A percentile compares a stretch with the other conserved stretches of the same genome.
Evolutionary conservation across 30 jellyfish, hydroid and myxozoan species (phyloP).

Genomic region (Hydra vulgaris): DNA sequence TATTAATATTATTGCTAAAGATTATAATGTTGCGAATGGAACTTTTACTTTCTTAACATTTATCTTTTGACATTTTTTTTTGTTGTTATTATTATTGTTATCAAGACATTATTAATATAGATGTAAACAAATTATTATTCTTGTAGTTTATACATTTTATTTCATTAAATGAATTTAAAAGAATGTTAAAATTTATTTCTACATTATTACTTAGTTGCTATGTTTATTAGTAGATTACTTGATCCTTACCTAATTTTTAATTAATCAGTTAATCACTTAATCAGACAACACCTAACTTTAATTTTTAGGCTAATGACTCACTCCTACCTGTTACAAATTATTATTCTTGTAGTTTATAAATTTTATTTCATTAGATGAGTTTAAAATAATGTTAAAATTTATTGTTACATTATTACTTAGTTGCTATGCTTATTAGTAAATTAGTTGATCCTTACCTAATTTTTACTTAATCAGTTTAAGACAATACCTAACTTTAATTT

Average conservation of each 20-base stretch:
- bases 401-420: not conserved
- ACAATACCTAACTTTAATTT: not conserved
- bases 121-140: too few species aligned
- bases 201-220: not conserved
- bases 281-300: not conserved
- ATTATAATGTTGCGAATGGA: not conserved
- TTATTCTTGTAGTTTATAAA: not conserved
- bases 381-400: not conserved
- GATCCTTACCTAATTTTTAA: not conserved
- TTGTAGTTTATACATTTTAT: not conserved
- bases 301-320: not conserved
- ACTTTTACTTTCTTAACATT: not conserved
- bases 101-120: too few species aligned
- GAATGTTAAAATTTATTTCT: not conserved
- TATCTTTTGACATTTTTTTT: not conserved
- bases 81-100: not conserved
- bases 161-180: not conserved
- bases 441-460: not conserved
- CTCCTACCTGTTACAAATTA: not conserved
- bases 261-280: not conserved
- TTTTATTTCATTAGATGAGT: not conserved
- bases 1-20: not conserved
- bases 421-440: not conserved
- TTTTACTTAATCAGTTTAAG: not conserved
- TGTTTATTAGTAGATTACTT: not conserved